phyloP scores from a whole-genome alignment of 2,797 vertebrate genomes.

The Gambelia wislizenii region DNA sequence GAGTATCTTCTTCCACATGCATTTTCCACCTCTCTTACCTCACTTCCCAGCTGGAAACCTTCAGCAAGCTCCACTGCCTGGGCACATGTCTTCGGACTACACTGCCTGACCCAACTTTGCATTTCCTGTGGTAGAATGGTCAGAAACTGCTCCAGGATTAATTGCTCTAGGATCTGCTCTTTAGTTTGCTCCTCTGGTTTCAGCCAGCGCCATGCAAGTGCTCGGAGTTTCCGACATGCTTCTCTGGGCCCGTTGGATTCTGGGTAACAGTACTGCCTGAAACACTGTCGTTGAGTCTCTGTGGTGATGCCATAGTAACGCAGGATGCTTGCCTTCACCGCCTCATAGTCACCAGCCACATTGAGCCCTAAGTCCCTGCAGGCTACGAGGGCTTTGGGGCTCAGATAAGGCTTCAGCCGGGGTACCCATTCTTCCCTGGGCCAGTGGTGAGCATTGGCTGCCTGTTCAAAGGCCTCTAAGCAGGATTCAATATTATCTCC shows the following conservation, averaged over 20 bases:
- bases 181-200: slow-evolving; percentile 27
- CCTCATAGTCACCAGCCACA: background rate
- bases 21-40: slow-evolving; percentile 4
- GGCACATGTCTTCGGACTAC: background rate
- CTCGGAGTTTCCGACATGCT: background rate
- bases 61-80: slow-evolving; percentile 35
- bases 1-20: background rate
- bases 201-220: slow-evolving; percentile 14
- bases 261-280: slow-evolving; percentile 11
- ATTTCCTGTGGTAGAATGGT: slow-evolving; percentile 31
- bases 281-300: slow-evolving; percentile 13
- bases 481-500: slow-evolving; percentile 31
- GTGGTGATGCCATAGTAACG: background rate
- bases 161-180: slow-evolving; percentile 27
- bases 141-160: slow-evolving; percentile 35
- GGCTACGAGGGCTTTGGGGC: slow-evolving; percentile 1
- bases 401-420: slow-evolving; percentile 5
- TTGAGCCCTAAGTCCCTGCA: background rate
- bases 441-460: background rate
- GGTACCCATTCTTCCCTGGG: slow-evolving; percentile 19
- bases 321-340: slow-evolving; percentile 22
- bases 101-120: slow-evolving; percentile 21
- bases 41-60: slow-evolving; percentile 23
- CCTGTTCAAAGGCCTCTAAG: slow-evolving; percentile 17
- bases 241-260: slow-evolving; percentile 13